Evolutionary conservation across 2,888 invertebrate genomes (phyloP).

Genomic region (Nomada fabriciana): DNA sequence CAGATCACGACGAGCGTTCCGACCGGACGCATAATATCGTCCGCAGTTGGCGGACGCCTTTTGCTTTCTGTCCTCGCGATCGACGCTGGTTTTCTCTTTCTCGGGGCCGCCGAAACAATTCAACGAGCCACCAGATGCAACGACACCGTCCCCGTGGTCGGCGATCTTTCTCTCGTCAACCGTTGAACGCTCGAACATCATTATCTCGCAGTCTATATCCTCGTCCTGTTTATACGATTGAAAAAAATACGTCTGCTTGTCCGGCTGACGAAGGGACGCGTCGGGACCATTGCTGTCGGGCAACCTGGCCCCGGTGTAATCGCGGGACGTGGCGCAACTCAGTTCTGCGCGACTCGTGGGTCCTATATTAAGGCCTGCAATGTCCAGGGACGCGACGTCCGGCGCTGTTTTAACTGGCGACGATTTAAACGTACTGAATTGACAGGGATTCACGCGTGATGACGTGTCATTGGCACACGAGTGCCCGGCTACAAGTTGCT

Average conservation of each 20-base stretch:
- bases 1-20: slow-evolving; percentile 67
- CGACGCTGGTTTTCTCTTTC: slow-evolving; percentile 47
- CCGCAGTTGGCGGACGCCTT: slow-evolving; percentile 4
- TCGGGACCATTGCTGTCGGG: slow-evolving; percentile 61
- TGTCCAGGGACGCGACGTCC: slow-evolving; percentile 68
- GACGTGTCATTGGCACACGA: slow-evolving; percentile 60
- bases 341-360: slow-evolving; percentile 65
- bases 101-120: slow-evolving; percentile 70
- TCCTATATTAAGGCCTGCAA: slow-evolving; percentile 73
- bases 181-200: slow-evolving; percentile 57
- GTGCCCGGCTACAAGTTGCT: slow-evolving; percentile 60
- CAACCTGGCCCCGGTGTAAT: slow-evolving; percentile 49
- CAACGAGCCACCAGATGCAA: slow-evolving; percentile 60
- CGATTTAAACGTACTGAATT: slow-evolving; percentile 81
- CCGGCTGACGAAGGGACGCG: slow-evolving; percentile 68
- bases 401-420: slow-evolving; percentile 62
- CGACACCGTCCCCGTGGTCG: slow-evolving; percentile 39
- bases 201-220: slow-evolving; percentile 74
- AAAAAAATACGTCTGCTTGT: slow-evolving; percentile 81
- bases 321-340: slow-evolving; percentile 57
- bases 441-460: slow-evolving; percentile 67
- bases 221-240: slow-evolving; percentile 81
- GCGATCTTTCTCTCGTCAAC: slow-evolving; percentile 12
- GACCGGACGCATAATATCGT: slow-evolving; percentile 26
- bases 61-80: slow-evolving; percentile 56